A percentile compares a stretch with the other conserved stretches of the same genome.
Conservation (phyloP, 2,113 vertebrate genomes). For the Phaethornis superciliosus region DNA sequence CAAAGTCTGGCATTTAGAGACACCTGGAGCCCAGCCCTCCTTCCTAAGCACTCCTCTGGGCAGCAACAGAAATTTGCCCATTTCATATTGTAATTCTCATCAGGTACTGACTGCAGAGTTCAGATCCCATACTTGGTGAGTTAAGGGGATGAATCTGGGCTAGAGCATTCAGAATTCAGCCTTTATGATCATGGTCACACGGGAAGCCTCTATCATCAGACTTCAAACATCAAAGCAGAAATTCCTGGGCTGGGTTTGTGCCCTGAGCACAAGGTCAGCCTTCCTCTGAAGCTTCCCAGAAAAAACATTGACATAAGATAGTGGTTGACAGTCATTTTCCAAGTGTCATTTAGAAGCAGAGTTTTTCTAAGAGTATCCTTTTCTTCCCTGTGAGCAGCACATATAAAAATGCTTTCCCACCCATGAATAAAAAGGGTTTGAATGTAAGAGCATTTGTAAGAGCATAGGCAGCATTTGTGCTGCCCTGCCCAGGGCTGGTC, state of each 20-base stretch:
- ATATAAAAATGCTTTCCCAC: neutral
- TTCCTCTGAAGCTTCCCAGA: neutral
- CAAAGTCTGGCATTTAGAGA: neutral
- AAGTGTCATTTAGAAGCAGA: neutral
- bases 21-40: neutral
- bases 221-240: neutral
- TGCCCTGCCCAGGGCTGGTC: neutral
- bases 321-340: neutral
- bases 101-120: fast-evolving
- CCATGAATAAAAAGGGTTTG: neutral
- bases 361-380: neutral
- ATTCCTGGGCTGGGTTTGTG: neutral
- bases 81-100: neutral
- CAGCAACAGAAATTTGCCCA: neutral
- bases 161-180: neutral
- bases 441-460: fast-evolving
- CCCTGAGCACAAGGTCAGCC: neutral
- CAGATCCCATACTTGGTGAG: neutral
- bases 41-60: neutral
- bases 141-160: neutral
- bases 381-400: neutral
- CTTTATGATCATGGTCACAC: neutral
- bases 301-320: neutral
- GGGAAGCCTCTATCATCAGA: neutral
- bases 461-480: fast-evolving